These are phyloP conservation scores for Argyresthia goedartella DNA, from an alignment of 2,888 invertebrate genomes.

Conservation along the genomic window DNA sequence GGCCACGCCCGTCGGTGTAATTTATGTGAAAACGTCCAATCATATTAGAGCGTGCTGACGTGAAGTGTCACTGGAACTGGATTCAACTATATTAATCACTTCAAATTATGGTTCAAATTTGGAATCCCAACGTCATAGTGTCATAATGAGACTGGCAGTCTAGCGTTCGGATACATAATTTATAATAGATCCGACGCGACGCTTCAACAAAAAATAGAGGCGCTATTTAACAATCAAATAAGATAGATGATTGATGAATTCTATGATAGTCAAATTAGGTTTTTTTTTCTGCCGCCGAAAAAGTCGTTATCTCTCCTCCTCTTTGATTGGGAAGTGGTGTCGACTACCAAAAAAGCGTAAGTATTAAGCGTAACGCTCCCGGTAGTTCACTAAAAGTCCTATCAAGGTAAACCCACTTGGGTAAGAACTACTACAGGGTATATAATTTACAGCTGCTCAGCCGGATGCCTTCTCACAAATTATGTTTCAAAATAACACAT, in stretches of 20 bases:
- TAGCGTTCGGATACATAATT: background rate
- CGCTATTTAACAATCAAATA: background rate
- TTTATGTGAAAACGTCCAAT: conserved; percentile 64
- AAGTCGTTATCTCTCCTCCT: background rate
- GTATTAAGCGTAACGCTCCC: conserved; percentile 21
- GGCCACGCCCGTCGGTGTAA: conserved; percentile 48
- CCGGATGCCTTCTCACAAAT: conserved; percentile 68
- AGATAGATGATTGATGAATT: conserved; percentile 5
- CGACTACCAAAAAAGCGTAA: conserved; percentile 3
- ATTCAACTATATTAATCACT: conserved; percentile 50
- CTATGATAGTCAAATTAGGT: background rate
- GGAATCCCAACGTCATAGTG: conserved; percentile 21
- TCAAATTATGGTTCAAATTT: conserved; percentile 31
- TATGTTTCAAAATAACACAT: conserved; percentile 69
- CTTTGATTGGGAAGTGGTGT: background rate
- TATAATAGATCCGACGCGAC: background rate
- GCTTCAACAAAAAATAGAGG: background rate
- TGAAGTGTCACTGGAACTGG: conserved; percentile 41
- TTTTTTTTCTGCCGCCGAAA: background rate
- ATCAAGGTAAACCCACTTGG: conserved; percentile 38
- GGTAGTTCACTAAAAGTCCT: conserved; percentile 26
- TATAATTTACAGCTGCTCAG: conserved; percentile 67
- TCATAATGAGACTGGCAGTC: conserved; percentile 16
- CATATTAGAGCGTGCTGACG: conserved; percentile 53
- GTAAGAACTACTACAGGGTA: conserved; percentile 22